Percentiles rank a stretch among this genome's conserved stretches.
These are phyloP conservation scores for Scaptomyza cyrtandrae DNA, from an alignment of 2,888 invertebrate species.

Conservation along the genomic window DNA sequence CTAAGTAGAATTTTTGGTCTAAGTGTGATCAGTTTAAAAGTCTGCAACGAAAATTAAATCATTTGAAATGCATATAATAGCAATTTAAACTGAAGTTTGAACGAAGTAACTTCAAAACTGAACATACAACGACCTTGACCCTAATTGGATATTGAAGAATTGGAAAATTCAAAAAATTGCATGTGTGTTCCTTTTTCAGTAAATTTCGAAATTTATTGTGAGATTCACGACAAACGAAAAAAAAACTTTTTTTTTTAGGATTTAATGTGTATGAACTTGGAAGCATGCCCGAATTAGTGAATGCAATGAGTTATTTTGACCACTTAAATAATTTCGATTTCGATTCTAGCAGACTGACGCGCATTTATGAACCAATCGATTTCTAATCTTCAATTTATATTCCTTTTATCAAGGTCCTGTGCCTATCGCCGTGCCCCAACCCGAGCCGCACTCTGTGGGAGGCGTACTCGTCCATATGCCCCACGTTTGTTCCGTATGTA, in stretches of 20 bases:
- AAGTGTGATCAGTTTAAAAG: slow-evolving; percentile 34
- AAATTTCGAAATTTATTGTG: slow-evolving; percentile 22
- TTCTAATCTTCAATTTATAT: slow-evolving; percentile 53
- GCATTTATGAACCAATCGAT: slow-evolving; percentile 6
- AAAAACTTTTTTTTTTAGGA: slow-evolving; percentile 39
- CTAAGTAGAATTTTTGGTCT: slow-evolving; percentile 10
- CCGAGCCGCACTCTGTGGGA: slow-evolving; percentile 91
- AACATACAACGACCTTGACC: slow-evolving; percentile 19
- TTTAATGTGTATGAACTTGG: slow-evolving; percentile 62
- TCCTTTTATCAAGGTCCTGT: slow-evolving; percentile 82
- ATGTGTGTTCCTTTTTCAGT: slow-evolving; percentile 50
- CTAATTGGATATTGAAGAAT: slow-evolving; percentile 32
- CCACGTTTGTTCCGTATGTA: slow-evolving; percentile 90
- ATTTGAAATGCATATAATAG: background rate
- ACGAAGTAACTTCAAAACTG: slow-evolving; percentile 1
- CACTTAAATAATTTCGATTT: slow-evolving; percentile 61
- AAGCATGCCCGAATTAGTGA: slow-evolving; percentile 73
- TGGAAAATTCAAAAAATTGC: slow-evolving; percentile 42
- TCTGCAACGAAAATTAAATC: background rate
- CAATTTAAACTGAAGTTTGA: background rate
- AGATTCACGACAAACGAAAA: slow-evolving; percentile 27
- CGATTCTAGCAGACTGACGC: slow-evolving; percentile 53
- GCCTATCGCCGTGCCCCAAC: slow-evolving; percentile 86
- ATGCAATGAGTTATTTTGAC: slow-evolving; percentile 68
- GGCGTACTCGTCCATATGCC: slow-evolving; percentile 96